Evolutionary conservation across 2,113 vertebrate species (phyloP).

Genomic region (Hippotragus niger): DNA sequence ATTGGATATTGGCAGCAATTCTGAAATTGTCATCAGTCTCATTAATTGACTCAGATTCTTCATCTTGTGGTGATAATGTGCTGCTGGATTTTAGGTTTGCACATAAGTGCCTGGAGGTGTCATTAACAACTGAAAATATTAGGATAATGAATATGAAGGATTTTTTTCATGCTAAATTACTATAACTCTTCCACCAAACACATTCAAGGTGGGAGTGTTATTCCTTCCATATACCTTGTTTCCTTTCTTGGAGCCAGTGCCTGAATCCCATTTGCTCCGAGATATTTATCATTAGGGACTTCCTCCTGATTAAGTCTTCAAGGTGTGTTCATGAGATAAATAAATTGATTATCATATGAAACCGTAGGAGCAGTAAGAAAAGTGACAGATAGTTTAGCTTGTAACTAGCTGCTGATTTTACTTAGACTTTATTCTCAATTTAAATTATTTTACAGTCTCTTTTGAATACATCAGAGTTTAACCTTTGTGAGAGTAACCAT

Average conservation of each 20-base stretch:
- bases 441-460: conserved; percentile 4
- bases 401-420: not conserved
- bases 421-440: conserved; percentile 7
- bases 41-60: conserved; percentile 55
- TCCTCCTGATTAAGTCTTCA: not conserved
- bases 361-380: not conserved
- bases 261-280: not conserved
- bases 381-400: not conserved
- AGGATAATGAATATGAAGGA: not conserved
- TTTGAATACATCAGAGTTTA: conserved; percentile 31
- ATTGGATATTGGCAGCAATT: conserved; percentile 39
- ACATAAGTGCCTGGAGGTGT: not conserved
- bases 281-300: not conserved
- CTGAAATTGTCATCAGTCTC: not conserved
- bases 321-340: not conserved
- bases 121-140: conserved; percentile 51
- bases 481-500: not conserved
- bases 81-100: conserved; percentile 56
- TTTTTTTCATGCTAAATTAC: not conserved
- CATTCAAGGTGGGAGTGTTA: not conserved
- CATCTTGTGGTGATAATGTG: conserved; percentile 26
- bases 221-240: not conserved
- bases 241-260: not conserved
- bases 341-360: not conserved
- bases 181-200: not conserved